Percentiles rank a stretch among this genome's conserved stretches.
Evolutionary conservation across 1,140 invertebrate species (phyloP).

Genomic region (Listronotus bonariensis): DNA sequence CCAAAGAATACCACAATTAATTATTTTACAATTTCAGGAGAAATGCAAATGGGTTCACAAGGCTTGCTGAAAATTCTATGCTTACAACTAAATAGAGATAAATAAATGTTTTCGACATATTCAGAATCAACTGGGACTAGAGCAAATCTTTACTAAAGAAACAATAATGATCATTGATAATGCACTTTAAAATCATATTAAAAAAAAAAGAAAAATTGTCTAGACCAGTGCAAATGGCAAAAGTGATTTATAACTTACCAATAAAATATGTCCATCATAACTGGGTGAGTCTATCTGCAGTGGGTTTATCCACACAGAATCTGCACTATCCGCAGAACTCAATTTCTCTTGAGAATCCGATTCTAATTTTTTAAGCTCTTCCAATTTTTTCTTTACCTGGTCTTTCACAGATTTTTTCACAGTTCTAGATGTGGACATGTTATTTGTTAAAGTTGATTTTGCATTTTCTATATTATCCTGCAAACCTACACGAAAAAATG

Average conservation of each 20-base stretch:
- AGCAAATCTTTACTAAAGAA: too few relatives aligned
- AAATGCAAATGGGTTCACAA: too few relatives aligned
- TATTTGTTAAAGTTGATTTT: constrained; percentile 26
- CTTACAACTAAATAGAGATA: too few relatives aligned
- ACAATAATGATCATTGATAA: too few relatives aligned
- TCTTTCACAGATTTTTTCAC: constrained; percentile 11
- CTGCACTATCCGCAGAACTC: constrained; percentile 34
- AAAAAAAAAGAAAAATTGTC: too few relatives aligned
- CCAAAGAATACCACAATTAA: too few relatives aligned
- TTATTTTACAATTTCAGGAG: too few relatives aligned
- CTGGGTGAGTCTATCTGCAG: constrained; percentile 43
- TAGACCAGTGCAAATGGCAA: too few relatives aligned
- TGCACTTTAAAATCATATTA: too few relatives aligned
- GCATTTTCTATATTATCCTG: constrained; percentile 58
- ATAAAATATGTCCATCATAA: constrained; percentile 45
- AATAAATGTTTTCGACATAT: too few relatives aligned
- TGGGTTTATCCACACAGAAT: constrained; percentile 49
- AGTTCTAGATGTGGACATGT: constrained; percentile 3
- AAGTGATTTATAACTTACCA: constrained; percentile 44
- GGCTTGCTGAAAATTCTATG: too few relatives aligned
- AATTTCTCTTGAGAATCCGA: constrained; percentile 28
- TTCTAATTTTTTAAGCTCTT: constrained; percentile 24
- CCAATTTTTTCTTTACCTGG: constrained; percentile 26
- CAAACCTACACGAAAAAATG: constrained; percentile 49
- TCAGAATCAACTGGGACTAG: too few relatives aligned